These are phyloP conservation scores for Hassar affinis DNA, from an alignment of 2,113 vertebrate genomes.

Conservation along the genomic window DNA sequence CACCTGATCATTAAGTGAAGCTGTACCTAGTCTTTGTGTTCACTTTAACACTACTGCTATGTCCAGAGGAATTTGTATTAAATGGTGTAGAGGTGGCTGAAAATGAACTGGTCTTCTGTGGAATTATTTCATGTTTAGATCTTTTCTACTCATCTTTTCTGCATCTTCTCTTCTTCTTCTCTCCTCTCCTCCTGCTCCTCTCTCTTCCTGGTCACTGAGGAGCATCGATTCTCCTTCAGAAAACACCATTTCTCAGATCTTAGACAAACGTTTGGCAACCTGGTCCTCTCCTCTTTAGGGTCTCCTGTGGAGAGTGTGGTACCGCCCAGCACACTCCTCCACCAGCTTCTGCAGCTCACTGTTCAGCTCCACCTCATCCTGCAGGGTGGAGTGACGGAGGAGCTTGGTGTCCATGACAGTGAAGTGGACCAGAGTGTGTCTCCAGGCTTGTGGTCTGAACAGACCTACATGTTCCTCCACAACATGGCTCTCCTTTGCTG, in stretches of 20 bases:
- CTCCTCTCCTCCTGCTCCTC: constrained; percentile 34
- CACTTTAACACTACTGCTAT: not conserved
- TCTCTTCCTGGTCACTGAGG: constrained; percentile 42
- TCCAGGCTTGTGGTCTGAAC: constrained; percentile 50
- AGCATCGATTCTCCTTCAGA: constrained; percentile 38
- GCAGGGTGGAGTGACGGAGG: constrained; percentile 28
- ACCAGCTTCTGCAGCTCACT: constrained; percentile 43
- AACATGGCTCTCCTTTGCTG: constrained; percentile 20
- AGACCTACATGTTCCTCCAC: constrained; percentile 49
- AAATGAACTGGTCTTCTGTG: not conserved
- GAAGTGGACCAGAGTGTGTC: constrained; percentile 48
- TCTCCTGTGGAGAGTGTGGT: constrained; percentile 38
- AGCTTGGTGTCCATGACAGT: constrained; percentile 37
- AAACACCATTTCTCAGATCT: constrained; percentile 43
- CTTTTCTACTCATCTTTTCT: constrained; percentile 33
- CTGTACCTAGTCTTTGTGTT: not conserved
- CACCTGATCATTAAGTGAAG: not conserved
- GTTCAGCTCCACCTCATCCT: constrained; percentile 47
- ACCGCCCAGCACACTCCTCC: constrained; percentile 42
- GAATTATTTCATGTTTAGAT: not conserved
- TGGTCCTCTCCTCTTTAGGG: constrained; percentile 30
- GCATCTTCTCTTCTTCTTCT: constrained; percentile 37
- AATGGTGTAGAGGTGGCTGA: not conserved
- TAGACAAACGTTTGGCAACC: constrained; percentile 43
- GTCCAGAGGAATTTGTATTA: not conserved